phyloP scores from a whole-genome alignment of 1,140 invertebrate genomes.

The Caerostris extrusa region DNA sequence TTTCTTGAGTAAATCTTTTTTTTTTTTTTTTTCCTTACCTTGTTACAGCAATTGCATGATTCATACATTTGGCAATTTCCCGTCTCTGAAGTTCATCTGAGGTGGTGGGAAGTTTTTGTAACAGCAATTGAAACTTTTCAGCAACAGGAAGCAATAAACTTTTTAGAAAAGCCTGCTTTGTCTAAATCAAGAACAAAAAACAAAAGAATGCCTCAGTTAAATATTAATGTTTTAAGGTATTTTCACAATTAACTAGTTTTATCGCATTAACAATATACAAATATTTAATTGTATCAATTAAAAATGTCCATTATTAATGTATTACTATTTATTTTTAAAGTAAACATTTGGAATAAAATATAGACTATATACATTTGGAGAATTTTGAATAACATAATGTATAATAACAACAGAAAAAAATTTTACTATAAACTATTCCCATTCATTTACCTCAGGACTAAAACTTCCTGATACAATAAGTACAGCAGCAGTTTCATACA shows the following conservation, averaged over 20 bases:
- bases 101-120: slow-evolving; percentile 80
- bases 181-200: slow-evolving; percentile 78
- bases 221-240: too few relatives aligned
- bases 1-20: not conserved
- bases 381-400: not conserved
- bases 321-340: too few relatives aligned
- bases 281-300: too few relatives aligned
- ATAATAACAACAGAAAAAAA: not conserved
- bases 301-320: too few relatives aligned
- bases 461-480: slow-evolving; percentile 83
- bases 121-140: slow-evolving; percentile 81
- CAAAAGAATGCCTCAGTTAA: not conserved
- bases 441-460: slow-evolving; percentile 81
- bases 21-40: slow-evolving; percentile 79
- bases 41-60: slow-evolving; percentile 84
- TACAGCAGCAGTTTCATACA: slow-evolving; percentile 85
- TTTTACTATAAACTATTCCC: too few relatives aligned
- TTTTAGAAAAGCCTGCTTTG: slow-evolving; percentile 82
- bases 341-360: too few relatives aligned
- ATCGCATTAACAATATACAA: too few relatives aligned
- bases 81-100: slow-evolving; percentile 80
- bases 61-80: slow-evolving; percentile 82
- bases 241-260: too few relatives aligned
- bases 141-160: slow-evolving; percentile 82
- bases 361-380: not conserved